phyloP scores from a whole-genome alignment of 2,797 vertebrate genomes.

The Graptemys geographica region DNA sequence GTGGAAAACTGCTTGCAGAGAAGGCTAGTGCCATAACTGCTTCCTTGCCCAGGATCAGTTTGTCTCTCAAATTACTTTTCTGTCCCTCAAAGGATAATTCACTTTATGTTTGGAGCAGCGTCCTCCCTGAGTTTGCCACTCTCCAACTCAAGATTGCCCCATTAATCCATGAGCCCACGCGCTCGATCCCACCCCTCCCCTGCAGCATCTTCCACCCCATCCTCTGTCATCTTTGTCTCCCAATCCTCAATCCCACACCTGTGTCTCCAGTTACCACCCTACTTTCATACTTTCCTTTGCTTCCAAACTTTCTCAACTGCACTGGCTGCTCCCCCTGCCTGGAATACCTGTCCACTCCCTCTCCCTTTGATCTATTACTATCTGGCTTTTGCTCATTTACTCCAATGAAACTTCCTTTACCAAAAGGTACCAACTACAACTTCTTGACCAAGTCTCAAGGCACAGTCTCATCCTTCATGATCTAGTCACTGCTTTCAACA shows the following conservation, averaged over 20 bases:
- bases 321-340: not conserved
- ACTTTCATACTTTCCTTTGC: not conserved
- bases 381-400: not conserved
- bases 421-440: not conserved
- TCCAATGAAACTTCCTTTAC: not conserved
- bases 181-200: not conserved
- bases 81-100: not conserved
- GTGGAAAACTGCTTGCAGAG: not conserved
- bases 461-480: not conserved
- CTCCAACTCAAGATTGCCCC: not conserved
- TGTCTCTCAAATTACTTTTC: not conserved
- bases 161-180: not conserved
- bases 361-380: fast-evolving
- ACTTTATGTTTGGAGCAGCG: not conserved
- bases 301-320: not conserved
- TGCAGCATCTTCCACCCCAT: not conserved
- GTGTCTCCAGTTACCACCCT: not conserved
- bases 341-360: not conserved
- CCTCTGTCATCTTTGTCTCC: not conserved
- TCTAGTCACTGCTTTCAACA: not conserved
- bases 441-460: not conserved
- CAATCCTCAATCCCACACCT: not conserved
- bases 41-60: not conserved
- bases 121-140: not conserved
- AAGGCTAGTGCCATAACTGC: not conserved